phyloP scores from a whole-genome alignment of 1,140 invertebrate species.

The Drosophila funebris region DNA sequence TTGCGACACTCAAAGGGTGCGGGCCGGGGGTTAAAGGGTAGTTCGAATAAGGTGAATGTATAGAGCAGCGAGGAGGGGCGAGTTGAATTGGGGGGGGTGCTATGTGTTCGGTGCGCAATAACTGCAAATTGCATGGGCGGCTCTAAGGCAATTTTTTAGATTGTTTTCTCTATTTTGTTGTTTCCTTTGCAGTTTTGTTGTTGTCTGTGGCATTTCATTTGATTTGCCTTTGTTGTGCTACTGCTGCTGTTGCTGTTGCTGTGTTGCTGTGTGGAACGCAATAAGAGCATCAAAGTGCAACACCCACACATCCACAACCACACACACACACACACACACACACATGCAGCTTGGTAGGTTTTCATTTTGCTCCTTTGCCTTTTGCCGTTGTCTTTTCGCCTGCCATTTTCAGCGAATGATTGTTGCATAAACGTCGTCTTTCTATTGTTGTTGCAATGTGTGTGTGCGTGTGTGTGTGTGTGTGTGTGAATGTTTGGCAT shows the following conservation, averaged over 20 bases:
- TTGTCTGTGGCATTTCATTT: constrained; percentile 75
- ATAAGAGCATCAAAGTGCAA: constrained; percentile 79
- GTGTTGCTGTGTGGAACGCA: constrained; percentile 53
- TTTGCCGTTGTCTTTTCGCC: constrained; percentile 43
- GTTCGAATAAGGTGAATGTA: not conserved
- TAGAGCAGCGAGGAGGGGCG: not conserved
- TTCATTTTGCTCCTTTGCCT: constrained; percentile 53
- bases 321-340: constrained; percentile 26
- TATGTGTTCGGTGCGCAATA: constrained; percentile 60
- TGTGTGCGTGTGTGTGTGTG: constrained; percentile 17
- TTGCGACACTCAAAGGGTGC: no score
- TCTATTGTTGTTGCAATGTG: constrained; percentile 65
- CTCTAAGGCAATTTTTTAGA: constrained; percentile 70
- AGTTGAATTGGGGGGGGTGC: not conserved
- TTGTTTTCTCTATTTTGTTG: constrained; percentile 10
- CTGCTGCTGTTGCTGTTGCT: no score
- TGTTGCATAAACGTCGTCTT: constrained; percentile 81
- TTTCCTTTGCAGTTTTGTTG: constrained; percentile 17
- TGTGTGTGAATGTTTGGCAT: constrained; percentile 20
- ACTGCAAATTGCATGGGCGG: constrained; percentile 80
- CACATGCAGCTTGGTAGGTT: constrained; percentile 55
- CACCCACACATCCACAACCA: constrained; percentile 40
- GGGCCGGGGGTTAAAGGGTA: not conserved
- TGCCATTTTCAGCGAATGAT: constrained; percentile 76
- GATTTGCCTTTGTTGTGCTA: constrained; percentile 69